Evolutionary conservation across 2,888 invertebrate species (phyloP).

Genomic region (Erynnis tages): DNA sequence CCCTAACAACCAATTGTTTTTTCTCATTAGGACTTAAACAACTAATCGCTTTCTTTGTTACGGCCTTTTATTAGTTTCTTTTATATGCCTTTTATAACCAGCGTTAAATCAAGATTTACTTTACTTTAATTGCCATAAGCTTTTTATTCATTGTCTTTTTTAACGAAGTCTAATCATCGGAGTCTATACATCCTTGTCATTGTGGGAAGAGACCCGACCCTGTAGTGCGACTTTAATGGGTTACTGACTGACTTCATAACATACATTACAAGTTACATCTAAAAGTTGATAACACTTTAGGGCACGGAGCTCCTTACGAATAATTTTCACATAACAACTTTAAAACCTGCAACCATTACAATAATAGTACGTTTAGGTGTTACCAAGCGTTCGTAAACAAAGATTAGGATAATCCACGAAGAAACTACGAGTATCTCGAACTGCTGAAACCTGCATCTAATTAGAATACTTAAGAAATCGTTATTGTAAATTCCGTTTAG

Average conservation of each 20-base stretch:
- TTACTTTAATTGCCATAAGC: too few species aligned
- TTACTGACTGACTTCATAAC: too few species aligned
- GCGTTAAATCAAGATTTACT: background rate
- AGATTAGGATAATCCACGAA: slow-evolving; percentile 25
- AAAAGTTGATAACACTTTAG: background rate
- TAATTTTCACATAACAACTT: slow-evolving; percentile 16
- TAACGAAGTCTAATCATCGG: too few species aligned
- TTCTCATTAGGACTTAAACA: slow-evolving; percentile 18
- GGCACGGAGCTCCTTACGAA: background rate
- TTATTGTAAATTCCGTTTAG: slow-evolving; percentile 13
- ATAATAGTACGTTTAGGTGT: slow-evolving; percentile 20
- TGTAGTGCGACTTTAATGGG: too few species aligned
- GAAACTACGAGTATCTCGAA: slow-evolving; percentile 24
- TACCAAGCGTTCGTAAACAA: slow-evolving; percentile 18
- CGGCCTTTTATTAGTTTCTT: background rate
- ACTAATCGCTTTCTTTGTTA: slow-evolving; percentile 11
- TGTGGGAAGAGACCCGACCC: too few species aligned
- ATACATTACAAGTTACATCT: background rate
- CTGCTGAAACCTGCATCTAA: slow-evolving; percentile 20
- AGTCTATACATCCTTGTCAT: too few species aligned
- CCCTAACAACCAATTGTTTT: slow-evolving; percentile 11
- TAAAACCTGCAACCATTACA: slow-evolving; percentile 9
- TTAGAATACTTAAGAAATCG: slow-evolving; percentile 19
- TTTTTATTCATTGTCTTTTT: too few species aligned
- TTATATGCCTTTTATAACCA: background rate